Base-by-base conservation (phyloP, 1,140 invertebrate genomes). In the Drosophila pectinifera region DNA sequence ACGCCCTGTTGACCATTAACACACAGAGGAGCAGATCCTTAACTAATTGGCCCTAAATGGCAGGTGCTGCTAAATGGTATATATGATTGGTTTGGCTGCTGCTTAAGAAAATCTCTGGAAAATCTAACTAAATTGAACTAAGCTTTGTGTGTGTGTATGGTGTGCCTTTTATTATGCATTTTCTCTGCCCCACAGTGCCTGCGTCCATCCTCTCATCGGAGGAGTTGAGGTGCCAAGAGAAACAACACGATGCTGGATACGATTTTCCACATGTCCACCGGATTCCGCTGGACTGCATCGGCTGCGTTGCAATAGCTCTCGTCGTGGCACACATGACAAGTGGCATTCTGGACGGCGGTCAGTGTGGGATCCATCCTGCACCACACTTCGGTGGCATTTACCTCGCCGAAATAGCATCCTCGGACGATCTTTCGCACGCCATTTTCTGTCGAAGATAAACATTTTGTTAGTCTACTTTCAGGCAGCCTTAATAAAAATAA, bases 321-420 rank as follows among this genome's bases (percentile, higher is more conserved):
- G 34, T 80, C 70, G 45, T 91, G 56, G 63, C 90, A 91, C 10
- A 91, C 90, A 51, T 89, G 65, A 65, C 90, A 91, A 34, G 56
- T 81, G 39, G 81, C 58, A 45, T 90, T 78, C 24, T 89, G 59
- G 10, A 90, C 75, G 8, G 72, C 41, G 10, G 48, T 70, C 65
- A 91, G 43, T 4, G 80, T 78, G 8, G 90, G 90, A 56, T 91
- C 90, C 80, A 90, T 63, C 31, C 59, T 73, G 53, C 90, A 91
- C 59, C 90, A 72, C 22, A 78, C 59, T 14, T 74, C 72, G 11
- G 90, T 91, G 34, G 78, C 83, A 62, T 91, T 91, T 43, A 89
- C 65, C 43, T 91, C 90, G 24, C 90, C 90, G 31, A 91, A 91
- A 31, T 85, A 91, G 41, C 90, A 91, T 54, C 78, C 88, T 13